These are phyloP conservation scores for Lytechinus pictus DNA, from an alignment of 35 echinoderm and acorn worm species.

Conservation along the genomic window DNA sequence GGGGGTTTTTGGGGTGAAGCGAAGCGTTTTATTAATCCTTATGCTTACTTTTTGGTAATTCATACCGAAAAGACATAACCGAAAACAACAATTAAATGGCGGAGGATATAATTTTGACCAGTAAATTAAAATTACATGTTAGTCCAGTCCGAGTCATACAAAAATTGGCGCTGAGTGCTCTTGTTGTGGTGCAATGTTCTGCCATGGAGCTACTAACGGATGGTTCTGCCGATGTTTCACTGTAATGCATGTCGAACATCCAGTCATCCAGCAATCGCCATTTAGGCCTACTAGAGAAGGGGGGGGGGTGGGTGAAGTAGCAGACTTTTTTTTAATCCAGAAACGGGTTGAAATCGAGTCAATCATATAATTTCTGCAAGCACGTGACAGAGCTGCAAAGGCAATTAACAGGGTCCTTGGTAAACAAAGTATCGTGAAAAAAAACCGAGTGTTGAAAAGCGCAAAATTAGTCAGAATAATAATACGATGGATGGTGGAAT, in stretches of 20 bases:
- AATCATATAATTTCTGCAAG: not conserved
- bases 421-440: not conserved
- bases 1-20: too few relatives aligned
- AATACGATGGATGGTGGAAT: not conserved
- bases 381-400: not conserved
- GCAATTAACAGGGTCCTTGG: not conserved
- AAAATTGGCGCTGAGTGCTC: not conserved
- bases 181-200: not conserved
- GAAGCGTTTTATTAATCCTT: too few relatives aligned
- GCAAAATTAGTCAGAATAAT: not conserved
- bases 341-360: not conserved
- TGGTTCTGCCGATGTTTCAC: not conserved
- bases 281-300: not conserved
- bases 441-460: not conserved
- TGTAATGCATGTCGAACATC: not conserved
- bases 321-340: not conserved
- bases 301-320: not conserved
- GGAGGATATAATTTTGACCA: not conserved
- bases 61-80: not conserved
- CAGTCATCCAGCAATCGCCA: not conserved
- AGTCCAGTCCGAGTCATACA: not conserved
- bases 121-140: not conserved
- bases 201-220: not conserved
- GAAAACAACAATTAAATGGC: not conserved
- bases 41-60: too few relatives aligned